Evolutionary conservation across 2,888 invertebrate species (phyloP).

Genomic region (Cryptus viduatorius): DNA sequence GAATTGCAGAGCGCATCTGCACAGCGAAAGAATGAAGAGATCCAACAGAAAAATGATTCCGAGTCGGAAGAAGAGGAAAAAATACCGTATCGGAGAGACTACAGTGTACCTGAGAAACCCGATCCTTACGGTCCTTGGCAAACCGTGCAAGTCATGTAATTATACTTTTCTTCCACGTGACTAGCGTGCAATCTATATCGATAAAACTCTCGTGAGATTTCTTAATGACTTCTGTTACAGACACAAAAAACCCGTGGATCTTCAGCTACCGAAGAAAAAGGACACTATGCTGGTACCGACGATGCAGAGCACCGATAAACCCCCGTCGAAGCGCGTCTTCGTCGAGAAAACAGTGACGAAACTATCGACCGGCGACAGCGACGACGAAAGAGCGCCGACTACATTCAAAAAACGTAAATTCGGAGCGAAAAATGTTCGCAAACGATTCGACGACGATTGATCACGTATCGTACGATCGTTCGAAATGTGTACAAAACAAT

Average conservation of each 20-base stretch:
- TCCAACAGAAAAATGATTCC: conserved; percentile 73
- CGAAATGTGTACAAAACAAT: neutral
- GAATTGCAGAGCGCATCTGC: conserved; percentile 81
- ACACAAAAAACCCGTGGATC: conserved; percentile 87
- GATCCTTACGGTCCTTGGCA: conserved; percentile 93
- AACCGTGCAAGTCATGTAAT: conserved; percentile 88
- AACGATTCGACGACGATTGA: conserved; percentile 88
- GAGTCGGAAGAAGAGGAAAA: conserved; percentile 79
- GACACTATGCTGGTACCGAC: conserved; percentile 82
- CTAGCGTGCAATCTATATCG: neutral
- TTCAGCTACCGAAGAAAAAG: conserved; percentile 89
- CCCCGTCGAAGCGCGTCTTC: conserved; percentile 86
- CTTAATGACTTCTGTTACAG: conserved; percentile 81
- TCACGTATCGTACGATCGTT: neutral
- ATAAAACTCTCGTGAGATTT: conserved; percentile 17
- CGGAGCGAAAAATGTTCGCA: conserved; percentile 88
- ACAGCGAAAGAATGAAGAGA: conserved; percentile 20
- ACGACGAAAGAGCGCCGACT: conserved; percentile 80
- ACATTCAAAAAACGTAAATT: conserved; percentile 91
- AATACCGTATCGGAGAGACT: conserved; percentile 84
- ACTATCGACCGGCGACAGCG: conserved; percentile 86
- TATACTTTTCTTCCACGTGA: conserved; percentile 21
- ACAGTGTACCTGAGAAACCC: conserved; percentile 88
- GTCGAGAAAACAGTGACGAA: conserved; percentile 88
- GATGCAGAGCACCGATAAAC: conserved; percentile 83